These are phyloP conservation scores for Gymnoscopelus microlampas DNA, from an alignment of 2,797 vertebrate genomes.

Conservation along the genomic window DNA sequence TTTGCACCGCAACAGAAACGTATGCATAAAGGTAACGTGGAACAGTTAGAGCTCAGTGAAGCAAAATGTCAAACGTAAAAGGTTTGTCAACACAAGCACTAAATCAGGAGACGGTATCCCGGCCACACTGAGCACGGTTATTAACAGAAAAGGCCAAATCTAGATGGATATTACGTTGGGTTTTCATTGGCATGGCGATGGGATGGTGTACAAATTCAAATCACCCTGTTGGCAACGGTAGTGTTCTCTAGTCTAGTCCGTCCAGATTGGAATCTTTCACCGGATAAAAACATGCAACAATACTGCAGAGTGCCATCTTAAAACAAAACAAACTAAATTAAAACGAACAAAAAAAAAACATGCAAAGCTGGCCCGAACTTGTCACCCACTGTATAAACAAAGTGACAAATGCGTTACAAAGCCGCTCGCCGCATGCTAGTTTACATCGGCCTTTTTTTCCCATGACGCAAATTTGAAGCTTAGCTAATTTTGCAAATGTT, in stretches of 20 bases:
- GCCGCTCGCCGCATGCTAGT: constrained; percentile 33
- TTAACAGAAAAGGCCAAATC: constrained; percentile 6
- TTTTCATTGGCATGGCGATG: constrained; percentile 7
- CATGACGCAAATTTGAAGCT: constrained; percentile 25
- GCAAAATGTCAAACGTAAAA: neutral
- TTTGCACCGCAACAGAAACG: constrained; percentile 12
- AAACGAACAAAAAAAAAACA: constrained; percentile 20
- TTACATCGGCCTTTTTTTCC: constrained; percentile 17
- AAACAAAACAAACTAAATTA: constrained; percentile 19
- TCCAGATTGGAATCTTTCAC: constrained; percentile 28
- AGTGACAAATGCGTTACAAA: constrained; percentile 1
- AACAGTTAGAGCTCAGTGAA: constrained; percentile 14
- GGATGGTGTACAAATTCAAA: neutral
- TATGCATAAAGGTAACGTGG: constrained; percentile 19
- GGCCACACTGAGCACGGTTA: neutral
- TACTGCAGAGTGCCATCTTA: constrained; percentile 28
- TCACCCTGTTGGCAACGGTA: constrained; percentile 20
- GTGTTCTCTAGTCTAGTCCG: constrained; percentile 25
- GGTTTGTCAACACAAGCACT: neutral
- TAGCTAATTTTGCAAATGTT: constrained; percentile 5
- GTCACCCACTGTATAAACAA: constrained; percentile 12
- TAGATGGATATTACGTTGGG: constrained; percentile 15
- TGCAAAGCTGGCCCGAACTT: constrained; percentile 32
- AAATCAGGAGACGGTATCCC: neutral
- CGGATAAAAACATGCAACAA: constrained; percentile 39